phyloP scores from a whole-genome alignment of 2,888 invertebrate genomes.

The Argyresthia goedartella region DNA sequence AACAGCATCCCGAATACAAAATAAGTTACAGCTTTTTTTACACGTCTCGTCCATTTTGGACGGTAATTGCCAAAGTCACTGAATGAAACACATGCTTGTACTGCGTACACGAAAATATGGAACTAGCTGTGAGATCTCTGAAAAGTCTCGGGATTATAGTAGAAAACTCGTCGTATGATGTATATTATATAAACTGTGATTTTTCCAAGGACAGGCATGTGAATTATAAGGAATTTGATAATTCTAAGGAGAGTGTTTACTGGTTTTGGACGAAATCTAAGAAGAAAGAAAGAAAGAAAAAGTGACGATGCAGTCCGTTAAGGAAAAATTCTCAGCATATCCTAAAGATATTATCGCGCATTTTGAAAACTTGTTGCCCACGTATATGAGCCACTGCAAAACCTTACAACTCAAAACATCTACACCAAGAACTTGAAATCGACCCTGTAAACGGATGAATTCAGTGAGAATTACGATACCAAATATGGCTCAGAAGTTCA shows the following conservation, averaged over 20 bases:
- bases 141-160: not conserved
- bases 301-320: not conserved
- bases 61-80: not conserved
- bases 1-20: not conserved
- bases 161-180: too few relatives aligned
- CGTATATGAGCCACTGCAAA: constrained; percentile 1
- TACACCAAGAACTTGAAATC: not conserved
- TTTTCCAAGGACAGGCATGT: constrained; percentile 1
- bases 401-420: constrained; percentile 5
- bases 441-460: constrained; percentile 4
- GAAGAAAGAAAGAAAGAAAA: constrained; percentile 2
- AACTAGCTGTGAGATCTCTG: not conserved
- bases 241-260: not conserved
- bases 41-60: not conserved
- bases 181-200: too few relatives aligned
- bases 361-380: not conserved
- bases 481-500: constrained; percentile 12
- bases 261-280: not conserved
- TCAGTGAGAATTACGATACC: constrained; percentile 10
- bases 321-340: constrained; percentile 1
- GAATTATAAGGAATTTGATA: constrained; percentile 3
- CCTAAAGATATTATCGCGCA: constrained; percentile 1
- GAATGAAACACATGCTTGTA: not conserved
- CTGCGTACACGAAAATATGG: not conserved
- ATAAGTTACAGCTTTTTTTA: not conserved